A percentile compares a stretch with the other conserved stretches of the same genome.
Evolutionary conservation across 1,140 invertebrate genomes (phyloP).

Genomic region (Sinella curviseta): DNA sequence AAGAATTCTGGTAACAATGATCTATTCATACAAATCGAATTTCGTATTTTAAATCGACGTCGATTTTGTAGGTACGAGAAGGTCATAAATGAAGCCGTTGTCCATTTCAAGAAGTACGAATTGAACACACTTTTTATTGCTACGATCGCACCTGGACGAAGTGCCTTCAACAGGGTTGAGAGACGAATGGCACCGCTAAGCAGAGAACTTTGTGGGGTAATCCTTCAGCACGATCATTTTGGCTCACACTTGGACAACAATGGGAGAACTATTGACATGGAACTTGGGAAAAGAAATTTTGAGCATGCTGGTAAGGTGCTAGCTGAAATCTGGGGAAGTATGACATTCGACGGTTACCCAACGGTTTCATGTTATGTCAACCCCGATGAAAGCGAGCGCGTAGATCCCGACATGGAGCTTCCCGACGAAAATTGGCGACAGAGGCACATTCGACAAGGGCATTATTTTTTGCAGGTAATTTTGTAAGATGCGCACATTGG

Average conservation of each 20-base stretch:
- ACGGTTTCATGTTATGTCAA: neutral
- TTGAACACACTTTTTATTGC: constrained; percentile 56
- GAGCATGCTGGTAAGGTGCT: neutral
- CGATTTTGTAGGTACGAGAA: constrained; percentile 49
- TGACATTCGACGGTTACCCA: neutral
- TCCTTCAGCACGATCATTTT: constrained; percentile 54
- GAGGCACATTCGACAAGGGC: neutral
- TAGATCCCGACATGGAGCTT: neutral
- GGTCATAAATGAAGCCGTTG: constrained; percentile 52
- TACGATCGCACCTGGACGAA: constrained; percentile 55
- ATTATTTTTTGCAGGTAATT: no score
- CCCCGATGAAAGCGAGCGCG: neutral
- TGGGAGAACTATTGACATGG: constrained; percentile 28
- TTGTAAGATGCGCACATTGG: no score
- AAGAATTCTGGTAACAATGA: neutral
- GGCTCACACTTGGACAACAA: constrained; percentile 54
- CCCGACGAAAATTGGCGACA: neutral
- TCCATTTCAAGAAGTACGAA: constrained; percentile 53
- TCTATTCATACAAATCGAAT: neutral
- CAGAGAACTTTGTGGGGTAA: constrained; percentile 53
- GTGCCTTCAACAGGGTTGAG: constrained; percentile 53
- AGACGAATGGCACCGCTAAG: constrained; percentile 55
- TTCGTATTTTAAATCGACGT: neutral
- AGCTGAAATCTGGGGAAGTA: neutral
- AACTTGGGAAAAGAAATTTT: neutral